phyloP scores from a whole-genome alignment of 2,113 vertebrate species.

The Paratilapia polleni region DNA sequence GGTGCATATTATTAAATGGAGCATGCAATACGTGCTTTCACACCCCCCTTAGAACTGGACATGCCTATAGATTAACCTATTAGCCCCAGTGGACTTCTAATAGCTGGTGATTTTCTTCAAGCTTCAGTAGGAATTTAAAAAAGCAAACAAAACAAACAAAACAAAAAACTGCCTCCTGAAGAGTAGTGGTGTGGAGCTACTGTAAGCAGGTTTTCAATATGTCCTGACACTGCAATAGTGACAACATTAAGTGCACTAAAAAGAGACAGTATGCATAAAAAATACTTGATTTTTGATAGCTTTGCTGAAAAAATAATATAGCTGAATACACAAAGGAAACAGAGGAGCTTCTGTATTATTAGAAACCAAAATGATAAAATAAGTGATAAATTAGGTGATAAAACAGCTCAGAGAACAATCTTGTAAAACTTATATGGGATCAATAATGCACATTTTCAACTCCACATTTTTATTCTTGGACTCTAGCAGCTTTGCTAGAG shows the following conservation, averaged over 20 bases:
- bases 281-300: neutral
- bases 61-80: neutral
- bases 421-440: too few relatives aligned
- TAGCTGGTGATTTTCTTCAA: rapidly evolving
- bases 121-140: neutral
- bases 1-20: neutral
- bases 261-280: neutral
- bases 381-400: too few relatives aligned
- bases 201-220: neutral
- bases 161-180: neutral
- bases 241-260: neutral
- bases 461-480: too few relatives aligned
- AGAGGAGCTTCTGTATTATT: too few relatives aligned
- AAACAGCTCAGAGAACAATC: too few relatives aligned
- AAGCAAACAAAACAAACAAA: too few relatives aligned
- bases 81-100: neutral
- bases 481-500: too few relatives aligned
- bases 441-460: too few relatives aligned
- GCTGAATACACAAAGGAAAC: neutral
- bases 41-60: neutral
- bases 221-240: neutral
- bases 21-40: neutral
- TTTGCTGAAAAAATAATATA: rapidly evolving
- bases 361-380: neutral
- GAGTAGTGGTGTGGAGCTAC: rapidly evolving